A percentile compares a stretch with the other conserved stretches of the same genome.
phyloP scores from a whole-genome alignment of 2,113 vertebrate genomes.

The Brienomyrus brachyistius region DNA sequence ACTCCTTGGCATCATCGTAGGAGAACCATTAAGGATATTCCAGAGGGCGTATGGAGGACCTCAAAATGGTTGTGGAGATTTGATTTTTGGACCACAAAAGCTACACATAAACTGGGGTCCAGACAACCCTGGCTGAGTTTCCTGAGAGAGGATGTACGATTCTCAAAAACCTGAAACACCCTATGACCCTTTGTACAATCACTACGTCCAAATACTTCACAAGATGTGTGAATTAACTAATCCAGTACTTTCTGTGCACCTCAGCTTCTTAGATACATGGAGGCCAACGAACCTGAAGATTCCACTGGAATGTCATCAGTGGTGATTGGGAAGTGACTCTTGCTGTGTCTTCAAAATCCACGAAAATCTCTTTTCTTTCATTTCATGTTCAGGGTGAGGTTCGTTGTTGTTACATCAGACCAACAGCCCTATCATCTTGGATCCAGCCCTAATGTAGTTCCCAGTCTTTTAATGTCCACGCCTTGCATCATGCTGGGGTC shows the following conservation, averaged over 20 bases:
- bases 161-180: neutral
- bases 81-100: neutral
- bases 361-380: neutral
- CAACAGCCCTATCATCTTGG: neutral
- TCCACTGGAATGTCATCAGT: neutral
- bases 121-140: neutral
- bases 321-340: neutral
- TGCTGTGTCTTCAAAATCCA: neutral
- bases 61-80: neutral
- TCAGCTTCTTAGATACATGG: neutral
- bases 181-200: neutral
- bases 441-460: neutral
- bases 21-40: neutral
- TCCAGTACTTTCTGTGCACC: neutral
- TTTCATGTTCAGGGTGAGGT: neutral
- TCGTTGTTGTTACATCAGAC: neutral
- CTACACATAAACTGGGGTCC: neutral
- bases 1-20: neutral
- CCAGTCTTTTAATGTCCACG: neutral
- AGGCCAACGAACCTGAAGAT: neutral
- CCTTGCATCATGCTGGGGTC: neutral
- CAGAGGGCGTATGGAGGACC: neutral
- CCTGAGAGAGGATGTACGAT: neutral
- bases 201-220: neutral
- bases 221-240: neutral